phyloP scores from a whole-genome alignment of 1,140 invertebrate species.

The Telenomus remus region DNA sequence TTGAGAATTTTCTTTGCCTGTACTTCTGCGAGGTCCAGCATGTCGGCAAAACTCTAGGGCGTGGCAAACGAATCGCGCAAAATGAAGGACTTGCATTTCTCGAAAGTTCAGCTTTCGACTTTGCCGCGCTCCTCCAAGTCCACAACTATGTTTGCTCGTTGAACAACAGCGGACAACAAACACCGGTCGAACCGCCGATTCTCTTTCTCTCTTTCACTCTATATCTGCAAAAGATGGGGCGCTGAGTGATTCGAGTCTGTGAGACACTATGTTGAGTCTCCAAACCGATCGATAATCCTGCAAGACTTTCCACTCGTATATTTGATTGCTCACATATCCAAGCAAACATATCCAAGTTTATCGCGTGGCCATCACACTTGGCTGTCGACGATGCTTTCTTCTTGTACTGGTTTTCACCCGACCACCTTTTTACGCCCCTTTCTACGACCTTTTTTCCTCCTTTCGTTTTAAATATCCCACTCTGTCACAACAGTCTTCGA shows the following conservation, averaged over 20 bases:
- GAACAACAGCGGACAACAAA: constrained; percentile 71
- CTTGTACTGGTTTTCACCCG: constrained; percentile 36
- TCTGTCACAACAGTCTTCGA: too few species aligned
- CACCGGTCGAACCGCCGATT: constrained; percentile 60
- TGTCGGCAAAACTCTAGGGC: constrained; percentile 11
- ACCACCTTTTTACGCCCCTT: neutral
- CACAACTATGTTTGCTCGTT: constrained; percentile 68
- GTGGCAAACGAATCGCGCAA: constrained; percentile 55
- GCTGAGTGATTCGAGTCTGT: constrained; percentile 57
- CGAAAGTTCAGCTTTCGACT: constrained; percentile 61
- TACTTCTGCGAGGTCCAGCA: constrained; percentile 31
- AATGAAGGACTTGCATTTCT: constrained; percentile 68
- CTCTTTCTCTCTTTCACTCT: constrained; percentile 17
- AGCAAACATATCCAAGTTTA: constrained; percentile 74
- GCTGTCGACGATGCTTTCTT: constrained; percentile 20
- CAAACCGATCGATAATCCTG: constrained; percentile 66
- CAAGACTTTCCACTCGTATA: constrained; percentile 74
- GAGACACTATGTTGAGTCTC: constrained; percentile 54
- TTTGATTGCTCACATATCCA: constrained; percentile 75
- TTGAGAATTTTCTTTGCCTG: constrained; percentile 61
- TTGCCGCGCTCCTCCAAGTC: constrained; percentile 51
- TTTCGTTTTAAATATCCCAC: neutral
- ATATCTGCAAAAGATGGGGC: constrained; percentile 61
- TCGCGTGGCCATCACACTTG: constrained; percentile 60
- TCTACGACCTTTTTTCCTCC: neutral